Percentiles rank a stretch among this genome's conserved stretches.
Evolutionary conservation across 2,888 invertebrate species (phyloP).

Genomic region (Pseudococcus viburni): DNA sequence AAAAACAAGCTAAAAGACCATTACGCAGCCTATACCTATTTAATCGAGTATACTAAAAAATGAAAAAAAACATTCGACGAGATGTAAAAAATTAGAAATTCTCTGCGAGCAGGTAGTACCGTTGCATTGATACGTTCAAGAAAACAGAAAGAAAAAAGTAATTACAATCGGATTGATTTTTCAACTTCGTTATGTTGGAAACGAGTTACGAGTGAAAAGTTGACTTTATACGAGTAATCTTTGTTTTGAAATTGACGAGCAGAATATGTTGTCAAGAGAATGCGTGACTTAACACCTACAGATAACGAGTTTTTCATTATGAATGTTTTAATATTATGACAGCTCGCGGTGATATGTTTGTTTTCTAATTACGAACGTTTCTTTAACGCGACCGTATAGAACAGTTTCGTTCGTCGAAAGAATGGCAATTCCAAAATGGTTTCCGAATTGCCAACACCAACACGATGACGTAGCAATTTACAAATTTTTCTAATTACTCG

Average conservation of each 20-base stretch:
- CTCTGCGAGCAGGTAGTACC: neutral
- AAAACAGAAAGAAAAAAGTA: slow-evolving; percentile 12
- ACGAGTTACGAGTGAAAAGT: slow-evolving; percentile 25
- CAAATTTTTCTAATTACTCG: slow-evolving; percentile 21
- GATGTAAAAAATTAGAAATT: too few relatives aligned
- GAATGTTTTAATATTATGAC: slow-evolving; percentile 50
- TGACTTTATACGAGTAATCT: slow-evolving; percentile 15
- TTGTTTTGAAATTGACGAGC: slow-evolving; percentile 22
- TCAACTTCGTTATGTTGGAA: slow-evolving; percentile 3
- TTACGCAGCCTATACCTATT: neutral
- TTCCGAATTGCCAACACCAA: neutral
- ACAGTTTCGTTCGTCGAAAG: neutral
- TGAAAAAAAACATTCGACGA: neutral
- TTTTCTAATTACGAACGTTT: slow-evolving; percentile 9
- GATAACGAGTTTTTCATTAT: slow-evolving; percentile 40
- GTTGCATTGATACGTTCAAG: neutral
- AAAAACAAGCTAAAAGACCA: slow-evolving; percentile 15
- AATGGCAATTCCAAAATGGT: slow-evolving; percentile 24
- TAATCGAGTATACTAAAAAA: neutral
- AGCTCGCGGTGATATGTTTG: slow-evolving; percentile 46
- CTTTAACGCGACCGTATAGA: neutral
- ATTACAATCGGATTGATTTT: slow-evolving; percentile 45
- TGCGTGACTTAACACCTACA: slow-evolving; percentile 51
- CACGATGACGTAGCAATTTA: neutral
- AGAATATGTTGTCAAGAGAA: slow-evolving; percentile 32